phyloP scores from a whole-genome alignment of 2,797 vertebrate genomes.

The Platyrinchus mystaceus region DNA sequence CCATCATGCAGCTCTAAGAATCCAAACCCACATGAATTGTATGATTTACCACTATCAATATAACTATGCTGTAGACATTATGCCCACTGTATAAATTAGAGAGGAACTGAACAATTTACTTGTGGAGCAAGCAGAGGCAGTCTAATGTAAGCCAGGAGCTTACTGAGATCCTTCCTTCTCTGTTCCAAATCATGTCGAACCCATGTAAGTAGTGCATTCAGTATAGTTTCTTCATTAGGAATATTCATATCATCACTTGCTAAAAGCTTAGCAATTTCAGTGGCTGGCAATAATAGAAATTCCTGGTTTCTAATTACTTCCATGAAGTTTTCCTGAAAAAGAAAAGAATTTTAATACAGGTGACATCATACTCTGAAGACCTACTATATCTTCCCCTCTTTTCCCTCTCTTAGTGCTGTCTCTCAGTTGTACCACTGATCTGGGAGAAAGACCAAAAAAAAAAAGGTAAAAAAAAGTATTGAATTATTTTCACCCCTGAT shows the following conservation, averaged over 20 bases:
- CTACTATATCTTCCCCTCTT: neutral
- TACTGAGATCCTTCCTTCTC: constrained; percentile 86
- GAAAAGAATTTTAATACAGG: neutral
- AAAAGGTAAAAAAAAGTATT: neutral
- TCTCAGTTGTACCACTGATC: neutral
- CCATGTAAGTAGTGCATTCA: constrained; percentile 93
- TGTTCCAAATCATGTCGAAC: constrained; percentile 84
- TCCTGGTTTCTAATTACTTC: constrained; percentile 96
- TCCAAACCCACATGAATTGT: neutral
- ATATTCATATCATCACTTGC: constrained; percentile 97
- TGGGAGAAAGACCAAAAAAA: neutral
- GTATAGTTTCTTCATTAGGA: constrained; percentile 93
- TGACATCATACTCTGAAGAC: neutral
- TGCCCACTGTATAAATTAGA: neutral
- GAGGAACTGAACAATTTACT: constrained; percentile 75
- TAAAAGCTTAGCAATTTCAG: constrained; percentile 92
- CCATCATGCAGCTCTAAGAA: neutral
- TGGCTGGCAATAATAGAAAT: constrained; percentile 89
- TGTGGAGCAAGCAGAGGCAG: constrained; percentile 93
- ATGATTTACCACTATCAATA: neutral
- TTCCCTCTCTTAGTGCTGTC: neutral
- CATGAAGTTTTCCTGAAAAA: constrained; percentile 92
- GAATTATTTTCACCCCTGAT: neutral
- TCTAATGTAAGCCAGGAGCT: constrained; percentile 88
- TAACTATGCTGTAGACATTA: neutral